Evolutionary conservation across 2,888 invertebrate species (phyloP), one percentile per base, ranked within the genome.

Genomic region (Drosophila anomalata): DNA sequence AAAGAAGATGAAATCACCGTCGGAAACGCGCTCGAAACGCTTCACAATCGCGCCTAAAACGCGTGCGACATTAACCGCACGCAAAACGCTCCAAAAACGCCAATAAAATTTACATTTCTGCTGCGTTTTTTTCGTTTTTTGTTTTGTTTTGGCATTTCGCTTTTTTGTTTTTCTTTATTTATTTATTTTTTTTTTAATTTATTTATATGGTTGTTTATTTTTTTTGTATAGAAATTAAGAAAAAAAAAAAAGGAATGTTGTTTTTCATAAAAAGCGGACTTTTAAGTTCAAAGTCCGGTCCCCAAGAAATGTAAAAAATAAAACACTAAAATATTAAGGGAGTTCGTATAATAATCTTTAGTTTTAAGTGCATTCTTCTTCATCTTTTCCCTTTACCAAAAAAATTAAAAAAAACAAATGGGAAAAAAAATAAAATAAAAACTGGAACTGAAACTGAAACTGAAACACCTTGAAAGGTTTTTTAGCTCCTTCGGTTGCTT

Each of bases 111-210:
- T 73, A 59, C 26, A 56, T 76, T 67, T 76, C 47, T 44, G 39
- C 50, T 50, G 20, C 20, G 41, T 50, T 42, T 33, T 54, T 57
- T 46, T 59, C 56, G 39, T 51, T 63, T 75, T 78, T 77, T 78
- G 68, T 78, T 80, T 78, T 78, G 69, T 72, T 77, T 80, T 60
- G 44, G 20, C 58, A 55, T 61, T 83, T 77, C 71, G 77, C 68
- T 39, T 74, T 52, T 71, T 54, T 50, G 44, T 48, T 50, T 26
- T 39, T 44, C 17, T 63, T 62, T 52, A 47, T 47, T 53, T 24
- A 5, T 24, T 24, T 4, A 0, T 62, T 52, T 53, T 53, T 24
- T 24, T 24, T 24, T 4, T 5, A 24, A 39, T 73, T 59, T 60
- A 54, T 60, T 42, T 60, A 56, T 48, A 54, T 33, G 68, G 22